Base-by-base conservation (phyloP, 92 coral and sea anemone genomes). In the Heliopora coerulea region DNA sequence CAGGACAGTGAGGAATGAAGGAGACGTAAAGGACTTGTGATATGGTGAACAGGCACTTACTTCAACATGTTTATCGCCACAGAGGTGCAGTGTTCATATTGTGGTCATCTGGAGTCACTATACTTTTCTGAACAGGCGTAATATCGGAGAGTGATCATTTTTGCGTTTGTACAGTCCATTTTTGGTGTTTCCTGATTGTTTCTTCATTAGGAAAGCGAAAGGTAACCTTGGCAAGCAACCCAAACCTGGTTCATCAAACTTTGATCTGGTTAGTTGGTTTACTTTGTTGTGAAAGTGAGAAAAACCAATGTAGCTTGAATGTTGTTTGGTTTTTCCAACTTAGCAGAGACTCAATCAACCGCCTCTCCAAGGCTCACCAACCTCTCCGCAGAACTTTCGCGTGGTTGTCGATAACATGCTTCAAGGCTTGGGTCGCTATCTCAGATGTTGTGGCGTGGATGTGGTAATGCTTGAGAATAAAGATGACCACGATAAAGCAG, bases 361-460 rank as follows among this genome's bases (percentile, higher is more conserved):
- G 8, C 82, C 76, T 9, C 46, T 63, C 37, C 65, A 75, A 44
- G 91, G 87, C 30, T 54, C 84, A 15, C 86, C 96, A 39, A 86
- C 83, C 54, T 56, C 99, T n/a, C 91, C 93, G 11, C 96, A 72
- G 31, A 62, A 79, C 25, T 86, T 95, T 19, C 87, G 89, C 31
- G 79, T 95, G 69, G 96, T 95, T 20, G 99, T 89, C 31, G 99
- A 95, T 72, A 95, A 91, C 49, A 95, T 95, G 99, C 74, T 95
- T 31, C 99, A 95, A 78, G 99, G 96, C 8, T 88, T 95, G 84
- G 99, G 99, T n/a, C 88, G 91, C 48, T 91, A 95, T 44, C 82
- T 95, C 18, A 83, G 99, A 79, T 95, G 99, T 49, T 95, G 99
- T 83, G 96, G 99, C 35, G 96, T 88, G 12, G 96, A 95, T 65